A percentile compares a stretch with the other conserved stretches of the same genome.
Evolutionary conservation across 2,113 vertebrate species (phyloP).

Genomic region (Albula glossodonta): DNA sequence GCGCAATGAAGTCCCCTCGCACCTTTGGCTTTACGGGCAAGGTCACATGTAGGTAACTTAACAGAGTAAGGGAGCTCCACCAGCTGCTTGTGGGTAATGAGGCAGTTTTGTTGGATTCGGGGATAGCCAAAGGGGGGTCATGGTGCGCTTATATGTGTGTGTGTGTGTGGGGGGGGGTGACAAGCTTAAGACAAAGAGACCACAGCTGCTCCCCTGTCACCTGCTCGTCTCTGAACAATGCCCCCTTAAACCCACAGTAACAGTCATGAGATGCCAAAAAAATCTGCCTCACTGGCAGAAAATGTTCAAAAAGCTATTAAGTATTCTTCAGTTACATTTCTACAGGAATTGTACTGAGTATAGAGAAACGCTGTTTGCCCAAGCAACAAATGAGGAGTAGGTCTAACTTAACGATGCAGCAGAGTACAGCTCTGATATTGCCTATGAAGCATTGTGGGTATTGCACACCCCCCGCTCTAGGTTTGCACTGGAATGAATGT

Average conservation of each 20-base stretch:
- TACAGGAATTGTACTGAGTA: no score
- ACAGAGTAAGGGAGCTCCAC: background rate
- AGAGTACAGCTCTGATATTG: no score
- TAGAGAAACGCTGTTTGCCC: no score
- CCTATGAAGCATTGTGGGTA: no score
- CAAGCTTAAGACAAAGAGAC: background rate
- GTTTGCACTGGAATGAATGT: no score
- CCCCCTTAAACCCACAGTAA: background rate
- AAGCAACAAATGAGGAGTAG: no score
- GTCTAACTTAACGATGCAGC: no score
- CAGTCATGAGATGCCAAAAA: background rate
- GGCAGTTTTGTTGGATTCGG: no score
- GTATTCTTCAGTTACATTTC: no score
- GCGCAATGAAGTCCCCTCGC: background rate
- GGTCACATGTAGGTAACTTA: background rate
- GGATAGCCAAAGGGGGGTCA: no score
- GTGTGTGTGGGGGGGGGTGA: background rate
- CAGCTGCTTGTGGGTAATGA: background rate
- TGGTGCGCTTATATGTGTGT: background rate
- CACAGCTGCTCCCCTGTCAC: background rate
- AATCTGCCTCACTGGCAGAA: constrained; percentile 60
- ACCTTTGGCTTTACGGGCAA: background rate
- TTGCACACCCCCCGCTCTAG: no score
- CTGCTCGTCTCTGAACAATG: background rate
- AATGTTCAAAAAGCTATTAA: no score